These are phyloP conservation scores for Agriopis aurantiaria DNA, from an alignment of 2,888 invertebrate genomes.

Conservation along the genomic window DNA sequence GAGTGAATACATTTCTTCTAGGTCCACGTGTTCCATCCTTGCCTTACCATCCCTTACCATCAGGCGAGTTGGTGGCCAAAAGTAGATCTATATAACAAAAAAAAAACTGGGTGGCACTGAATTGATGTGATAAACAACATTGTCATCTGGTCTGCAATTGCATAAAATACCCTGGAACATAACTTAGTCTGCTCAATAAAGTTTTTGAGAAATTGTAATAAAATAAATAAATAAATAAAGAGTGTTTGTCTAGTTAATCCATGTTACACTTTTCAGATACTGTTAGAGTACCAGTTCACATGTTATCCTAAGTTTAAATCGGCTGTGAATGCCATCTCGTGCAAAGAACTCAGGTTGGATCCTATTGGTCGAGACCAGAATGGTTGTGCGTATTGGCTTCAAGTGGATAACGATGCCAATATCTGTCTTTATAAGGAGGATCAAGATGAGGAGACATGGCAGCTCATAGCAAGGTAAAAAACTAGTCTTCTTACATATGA, in stretches of 20 bases:
- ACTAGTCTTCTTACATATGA: no score
- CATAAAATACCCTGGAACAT: no score
- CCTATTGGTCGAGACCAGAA: conserved; percentile 96
- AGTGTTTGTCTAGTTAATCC: background rate
- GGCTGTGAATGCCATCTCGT: conserved; percentile 92
- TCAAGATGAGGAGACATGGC: conserved; percentile 98
- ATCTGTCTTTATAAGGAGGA: conserved; percentile 97
- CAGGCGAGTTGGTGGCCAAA: no score
- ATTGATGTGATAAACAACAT: no score
- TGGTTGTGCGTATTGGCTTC: conserved; percentile 97
- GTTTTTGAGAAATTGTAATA: no score
- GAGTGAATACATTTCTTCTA: no score
- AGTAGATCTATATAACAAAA: no score
- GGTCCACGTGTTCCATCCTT: no score
- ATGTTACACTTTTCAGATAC: conserved; percentile 86
- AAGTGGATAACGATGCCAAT: conserved; percentile 95
- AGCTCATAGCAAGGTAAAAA: conserved; percentile 94
- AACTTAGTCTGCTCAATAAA: no score
- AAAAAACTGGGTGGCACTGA: no score
- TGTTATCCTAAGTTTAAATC: conserved; percentile 96
- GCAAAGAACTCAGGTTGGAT: conserved; percentile 93
- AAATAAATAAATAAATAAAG: background rate
- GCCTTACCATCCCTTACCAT: no score
- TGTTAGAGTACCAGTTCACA: conserved; percentile 98
- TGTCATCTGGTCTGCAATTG: no score